Evolutionary conservation across 2,888 invertebrate species (phyloP), one percentile per base, ranked within the genome.

Genomic region (Perizoma flavofasciatum): DNA sequence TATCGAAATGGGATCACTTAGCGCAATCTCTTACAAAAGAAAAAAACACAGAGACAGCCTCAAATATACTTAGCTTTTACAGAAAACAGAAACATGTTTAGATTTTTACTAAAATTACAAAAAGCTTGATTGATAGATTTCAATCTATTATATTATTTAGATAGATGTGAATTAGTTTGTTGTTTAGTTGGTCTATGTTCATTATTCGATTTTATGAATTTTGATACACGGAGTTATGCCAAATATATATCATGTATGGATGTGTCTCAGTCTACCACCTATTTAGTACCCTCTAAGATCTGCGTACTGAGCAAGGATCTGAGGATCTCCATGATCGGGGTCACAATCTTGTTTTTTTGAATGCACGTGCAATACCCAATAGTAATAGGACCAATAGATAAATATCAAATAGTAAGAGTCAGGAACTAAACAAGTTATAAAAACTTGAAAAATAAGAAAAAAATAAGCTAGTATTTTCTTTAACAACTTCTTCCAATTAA

Each of bases 1-100:
- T 92, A 92, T 91, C 91, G 91, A 91, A 92, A 92, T 91, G 92
- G 91, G 91, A 90, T 92, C 91, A 92, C 91, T 91, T 92, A 91
- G 91, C 89, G 89, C 89, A 90, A 91, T 91, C 91, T 91, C 89
- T 85, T 85, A 89, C 89, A 89, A 90, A 88, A 86, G 86, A 85
- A 86, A 87, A 85, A 85, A 88, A 83, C 82, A 83, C 80, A 82
- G 85, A 83, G 81, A 82, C 82, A 81, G 74, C 79, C 75, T 78
- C 78, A 73, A 85, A 86, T 81, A 83, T 89, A 87, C 85, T 85
- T 86, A 86, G 87, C 85, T 87, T 88, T 86, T 84, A 85, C 82
- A 84, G 85, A 79, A 83, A 85, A 86, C 83, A 85, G 78, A 87
- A 89, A 87, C 85, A 88, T 86, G 83, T 86, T 84, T 85, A 81